A percentile compares a stretch with the other conserved stretches of the same genome.
Evolutionary conservation across 2,113 vertebrate species (phyloP).

Genomic region (Scartelaos histophorus): DNA sequence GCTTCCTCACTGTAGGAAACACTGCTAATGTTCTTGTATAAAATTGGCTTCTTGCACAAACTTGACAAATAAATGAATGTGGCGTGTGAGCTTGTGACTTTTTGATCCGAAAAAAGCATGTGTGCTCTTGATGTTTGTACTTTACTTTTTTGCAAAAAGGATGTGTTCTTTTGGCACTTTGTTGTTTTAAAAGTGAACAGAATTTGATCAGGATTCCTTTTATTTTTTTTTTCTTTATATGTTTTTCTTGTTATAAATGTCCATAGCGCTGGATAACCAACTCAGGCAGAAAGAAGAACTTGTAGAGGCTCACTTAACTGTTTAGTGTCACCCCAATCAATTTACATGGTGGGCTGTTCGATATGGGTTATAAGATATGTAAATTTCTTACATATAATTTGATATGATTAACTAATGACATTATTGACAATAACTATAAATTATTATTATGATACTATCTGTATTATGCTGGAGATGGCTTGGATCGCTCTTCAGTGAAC

Average conservation of each 20-base stretch:
- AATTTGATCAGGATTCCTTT: slow-evolving; percentile 76
- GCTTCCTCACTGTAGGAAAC: slow-evolving; percentile 89
- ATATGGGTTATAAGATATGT: slow-evolving; percentile 75
- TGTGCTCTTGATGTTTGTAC: slow-evolving; percentile 80
- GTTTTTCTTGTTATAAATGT: slow-evolving; percentile 69
- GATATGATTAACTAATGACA: slow-evolving; percentile 72
- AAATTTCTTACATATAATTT: slow-evolving; percentile 69
- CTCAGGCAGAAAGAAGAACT: slow-evolving; percentile 80
- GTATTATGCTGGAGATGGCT: slow-evolving; percentile 70
- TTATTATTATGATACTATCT: slow-evolving; percentile 69
- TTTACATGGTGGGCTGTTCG: slow-evolving; percentile 73
- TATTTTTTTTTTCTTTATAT: slow-evolving; percentile 23
- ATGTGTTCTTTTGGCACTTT: slow-evolving; percentile 61
- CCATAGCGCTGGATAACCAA: slow-evolving; percentile 79
- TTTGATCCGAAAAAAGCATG: slow-evolving; percentile 78
- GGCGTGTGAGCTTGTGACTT: slow-evolving; percentile 87
- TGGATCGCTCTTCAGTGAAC: slow-evolving; percentile 57
- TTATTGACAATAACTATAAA: slow-evolving; percentile 67
- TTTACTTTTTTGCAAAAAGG: slow-evolving; percentile 81
- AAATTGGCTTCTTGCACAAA: slow-evolving; percentile 88
- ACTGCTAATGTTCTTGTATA: slow-evolving; percentile 83
- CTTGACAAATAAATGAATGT: slow-evolving; percentile 92
- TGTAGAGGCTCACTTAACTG: slow-evolving; percentile 64
- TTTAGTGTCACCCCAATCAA: slow-evolving; percentile 68
- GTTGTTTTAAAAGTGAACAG: slow-evolving; percentile 76